Percentiles rank a stretch among this genome's conserved stretches.
These are phyloP conservation scores for Erannis defoliaria DNA, from an alignment of 2,888 invertebrate species.

Conservation along the genomic window DNA sequence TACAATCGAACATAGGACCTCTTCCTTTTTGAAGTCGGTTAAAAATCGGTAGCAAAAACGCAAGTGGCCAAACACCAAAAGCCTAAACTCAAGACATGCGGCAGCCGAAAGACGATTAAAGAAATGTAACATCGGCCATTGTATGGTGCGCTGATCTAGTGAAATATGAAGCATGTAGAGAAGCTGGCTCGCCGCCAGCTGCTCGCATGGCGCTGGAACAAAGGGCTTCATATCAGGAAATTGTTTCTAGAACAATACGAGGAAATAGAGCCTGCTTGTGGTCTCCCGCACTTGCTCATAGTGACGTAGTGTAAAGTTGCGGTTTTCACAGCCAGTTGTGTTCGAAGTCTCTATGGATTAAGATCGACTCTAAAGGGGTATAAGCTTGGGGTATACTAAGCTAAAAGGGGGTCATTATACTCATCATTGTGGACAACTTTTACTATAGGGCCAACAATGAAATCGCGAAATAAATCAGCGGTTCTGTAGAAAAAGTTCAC, in stretches of 20 bases:
- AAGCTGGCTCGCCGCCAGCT: constrained; percentile 76
- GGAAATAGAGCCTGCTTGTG: constrained; percentile 68
- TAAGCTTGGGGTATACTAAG: too few relatives aligned
- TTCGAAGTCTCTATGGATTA: not conserved
- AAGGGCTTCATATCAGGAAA: constrained; percentile 81
- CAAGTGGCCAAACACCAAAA: too few relatives aligned
- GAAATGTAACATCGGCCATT: constrained; percentile 65
- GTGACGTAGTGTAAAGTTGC: constrained; percentile 14
- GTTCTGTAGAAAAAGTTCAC: too few relatives aligned
- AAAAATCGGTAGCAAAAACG: too few relatives aligned
- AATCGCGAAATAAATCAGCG: too few relatives aligned
- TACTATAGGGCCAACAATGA: too few relatives aligned
- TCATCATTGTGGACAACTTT: too few relatives aligned
- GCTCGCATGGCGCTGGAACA: constrained; percentile 79
- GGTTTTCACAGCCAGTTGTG: constrained; percentile 6
- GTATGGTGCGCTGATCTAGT: constrained; percentile 77
- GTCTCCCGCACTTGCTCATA: constrained; percentile 50
- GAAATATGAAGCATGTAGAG: constrained; percentile 81
- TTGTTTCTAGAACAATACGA: constrained; percentile 78
- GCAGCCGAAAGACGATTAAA: constrained; percentile 40
- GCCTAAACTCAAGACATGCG: constrained; percentile 22
- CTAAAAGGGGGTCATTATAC: too few relatives aligned
- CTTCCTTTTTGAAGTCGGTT: too few relatives aligned
- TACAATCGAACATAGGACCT: too few relatives aligned
- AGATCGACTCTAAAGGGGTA: too few relatives aligned